A percentile compares a stretch with the other conserved stretches of the same genome.
Evolutionary conservation across 2,113 vertebrate genomes (phyloP).

Genomic region (Charina bottae): DNA sequence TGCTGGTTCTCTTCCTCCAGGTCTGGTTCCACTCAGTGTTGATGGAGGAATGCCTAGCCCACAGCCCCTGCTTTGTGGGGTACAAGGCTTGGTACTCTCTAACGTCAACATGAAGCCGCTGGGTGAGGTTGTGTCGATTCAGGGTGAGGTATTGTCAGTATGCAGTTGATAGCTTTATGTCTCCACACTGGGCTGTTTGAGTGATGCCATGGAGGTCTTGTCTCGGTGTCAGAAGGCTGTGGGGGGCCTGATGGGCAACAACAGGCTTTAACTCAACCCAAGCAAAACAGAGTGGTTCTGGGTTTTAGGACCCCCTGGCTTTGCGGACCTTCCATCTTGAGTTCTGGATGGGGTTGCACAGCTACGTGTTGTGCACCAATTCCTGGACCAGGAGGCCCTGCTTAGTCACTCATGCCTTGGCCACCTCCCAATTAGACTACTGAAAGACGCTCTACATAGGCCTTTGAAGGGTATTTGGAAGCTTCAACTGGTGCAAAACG

Average conservation of each 20-base stretch:
- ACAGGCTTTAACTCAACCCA: not conserved
- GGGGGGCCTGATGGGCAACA: not conserved
- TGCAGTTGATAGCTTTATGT: not conserved
- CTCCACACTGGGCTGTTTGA: not conserved
- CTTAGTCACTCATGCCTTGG: not conserved
- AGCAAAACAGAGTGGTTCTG: not conserved
- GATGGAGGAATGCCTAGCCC: not conserved
- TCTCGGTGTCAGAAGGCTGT: not conserved
- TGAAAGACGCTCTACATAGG: not conserved
- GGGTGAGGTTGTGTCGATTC: not conserved
- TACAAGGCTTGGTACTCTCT: not conserved
- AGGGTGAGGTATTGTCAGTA: not conserved
- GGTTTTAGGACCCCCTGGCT: not conserved
- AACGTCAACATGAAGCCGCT: not conserved
- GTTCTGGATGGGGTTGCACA: not conserved
- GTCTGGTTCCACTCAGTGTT: too few species aligned
- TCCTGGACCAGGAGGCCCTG: not conserved
- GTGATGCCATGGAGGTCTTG: not conserved
- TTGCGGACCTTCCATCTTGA: not conserved
- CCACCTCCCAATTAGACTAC: not conserved
- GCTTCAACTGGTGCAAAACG: not conserved
- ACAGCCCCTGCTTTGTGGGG: not conserved
- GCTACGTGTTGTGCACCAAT: not conserved
- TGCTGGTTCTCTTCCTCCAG: too few species aligned
- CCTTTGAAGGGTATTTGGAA: not conserved